Evolutionary conservation across 2,113 vertebrate genomes (phyloP).

Genomic region (Cacatua alba): DNA sequence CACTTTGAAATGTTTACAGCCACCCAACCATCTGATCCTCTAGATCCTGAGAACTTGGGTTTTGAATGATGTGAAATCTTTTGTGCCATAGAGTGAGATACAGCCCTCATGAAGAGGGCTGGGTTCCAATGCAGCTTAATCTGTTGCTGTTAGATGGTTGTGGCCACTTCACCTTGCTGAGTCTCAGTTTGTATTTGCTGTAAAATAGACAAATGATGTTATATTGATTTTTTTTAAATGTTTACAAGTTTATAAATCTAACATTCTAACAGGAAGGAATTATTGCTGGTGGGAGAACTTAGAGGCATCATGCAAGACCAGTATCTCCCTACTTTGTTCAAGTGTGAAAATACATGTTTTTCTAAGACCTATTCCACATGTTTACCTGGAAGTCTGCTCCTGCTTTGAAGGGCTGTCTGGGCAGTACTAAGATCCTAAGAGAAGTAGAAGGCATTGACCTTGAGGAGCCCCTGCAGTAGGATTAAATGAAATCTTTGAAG

Average conservation of each 20-base stretch:
- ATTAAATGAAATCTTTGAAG: background rate
- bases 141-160: background rate
- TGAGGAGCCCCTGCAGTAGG: background rate
- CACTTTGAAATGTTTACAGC: background rate
- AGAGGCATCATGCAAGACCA: accelerated
- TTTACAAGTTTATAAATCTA: background rate
- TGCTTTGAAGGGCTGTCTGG: background rate
- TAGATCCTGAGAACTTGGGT: accelerated
- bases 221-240: background rate
- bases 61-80: background rate
- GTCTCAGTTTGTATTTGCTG: background rate
- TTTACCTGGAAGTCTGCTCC: background rate
- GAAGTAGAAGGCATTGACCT: background rate
- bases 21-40: background rate
- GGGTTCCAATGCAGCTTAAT: background rate
- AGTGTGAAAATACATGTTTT: background rate
- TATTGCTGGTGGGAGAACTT: background rate
- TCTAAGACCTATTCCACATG: accelerated
- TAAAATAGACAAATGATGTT: background rate
- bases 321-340: background rate
- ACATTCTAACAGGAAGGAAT: background rate
- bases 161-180: background rate
- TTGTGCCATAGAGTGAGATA: accelerated
- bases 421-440: background rate
- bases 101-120: background rate